Percentiles rank a stretch among this genome's conserved stretches.
Evolutionary conservation across 1,140 invertebrate species (phyloP).

Genomic region (Brachionus rubens): DNA sequence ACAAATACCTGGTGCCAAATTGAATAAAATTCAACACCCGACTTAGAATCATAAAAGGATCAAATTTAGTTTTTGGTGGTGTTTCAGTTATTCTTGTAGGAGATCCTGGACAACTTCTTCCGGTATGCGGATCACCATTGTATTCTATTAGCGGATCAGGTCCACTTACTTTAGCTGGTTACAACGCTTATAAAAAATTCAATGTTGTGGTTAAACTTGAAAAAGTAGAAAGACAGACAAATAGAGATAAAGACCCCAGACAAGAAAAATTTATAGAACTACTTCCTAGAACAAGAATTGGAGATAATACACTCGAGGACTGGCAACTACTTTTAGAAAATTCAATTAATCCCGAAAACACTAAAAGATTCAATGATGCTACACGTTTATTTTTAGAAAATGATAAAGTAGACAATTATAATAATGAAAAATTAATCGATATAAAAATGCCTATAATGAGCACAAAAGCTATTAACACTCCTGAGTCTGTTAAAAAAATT

Average conservation of each 20-base stretch:
- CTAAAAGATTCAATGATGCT: too few relatives aligned
- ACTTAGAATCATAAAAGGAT: not conserved
- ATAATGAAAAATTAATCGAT: not conserved
- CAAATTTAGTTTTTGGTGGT: not conserved
- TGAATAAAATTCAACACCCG: too few relatives aligned
- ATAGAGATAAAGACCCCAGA: not conserved
- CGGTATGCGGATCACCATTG: not conserved
- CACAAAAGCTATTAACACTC: not conserved
- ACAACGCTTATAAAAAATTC: not conserved
- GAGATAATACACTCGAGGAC: not conserved
- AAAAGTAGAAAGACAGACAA: not conserved
- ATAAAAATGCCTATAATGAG: not conserved
- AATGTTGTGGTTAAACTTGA: not conserved
- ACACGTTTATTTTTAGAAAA: too few relatives aligned
- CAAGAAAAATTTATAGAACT: conserved; percentile 1
- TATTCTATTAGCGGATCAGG: not conserved
- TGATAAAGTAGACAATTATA: too few relatives aligned
- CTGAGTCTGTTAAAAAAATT: not conserved
- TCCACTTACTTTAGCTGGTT: not conserved
- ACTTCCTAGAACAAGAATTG: not conserved
- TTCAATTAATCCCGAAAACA: too few relatives aligned
- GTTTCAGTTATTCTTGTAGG: not conserved
- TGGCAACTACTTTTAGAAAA: too few relatives aligned
- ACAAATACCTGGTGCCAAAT: too few relatives aligned
- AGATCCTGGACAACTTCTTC: not conserved